These are phyloP conservation scores for Thysanoteuthis rhombus DNA, from an alignment of 2,888 invertebrate genomes.

Conservation along the genomic window DNA sequence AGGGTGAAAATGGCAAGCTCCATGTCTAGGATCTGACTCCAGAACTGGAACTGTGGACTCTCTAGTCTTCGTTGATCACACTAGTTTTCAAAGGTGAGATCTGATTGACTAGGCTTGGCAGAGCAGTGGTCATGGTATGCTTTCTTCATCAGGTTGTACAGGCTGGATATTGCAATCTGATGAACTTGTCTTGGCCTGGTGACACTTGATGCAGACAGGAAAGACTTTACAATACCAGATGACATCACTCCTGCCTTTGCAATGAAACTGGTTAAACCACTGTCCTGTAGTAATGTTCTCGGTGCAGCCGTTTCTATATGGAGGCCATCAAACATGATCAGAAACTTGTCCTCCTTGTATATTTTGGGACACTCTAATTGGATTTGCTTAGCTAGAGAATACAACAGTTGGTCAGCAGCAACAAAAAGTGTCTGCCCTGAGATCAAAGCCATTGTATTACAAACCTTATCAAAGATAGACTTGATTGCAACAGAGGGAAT, in stretches of 20 bases:
- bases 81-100: too few relatives aligned
- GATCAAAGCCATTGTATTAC: constrained; percentile 35
- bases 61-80: too few relatives aligned
- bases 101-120: neutral
- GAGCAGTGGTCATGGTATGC: constrained; percentile 30
- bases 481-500: constrained; percentile 22
- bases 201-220: neutral
- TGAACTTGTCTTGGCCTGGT: neutral
- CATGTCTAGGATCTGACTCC: too few relatives aligned
- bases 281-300: constrained; percentile 41
- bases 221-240: constrained; percentile 39
- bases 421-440: constrained; percentile 47
- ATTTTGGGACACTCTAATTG: constrained; percentile 53
- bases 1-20: too few relatives aligned
- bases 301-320: constrained; percentile 37
- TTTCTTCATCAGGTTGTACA: neutral
- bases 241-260: constrained; percentile 40
- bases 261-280: constrained; percentile 42
- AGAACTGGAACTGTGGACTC: too few relatives aligned
- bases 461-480: constrained; percentile 36
- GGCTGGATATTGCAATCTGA: neutral
- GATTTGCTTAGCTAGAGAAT: constrained; percentile 49
- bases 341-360: constrained; percentile 47
- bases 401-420: constrained; percentile 52
- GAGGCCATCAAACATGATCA: constrained; percentile 51